These are phyloP conservation scores for Epinotia demarniana DNA, from an alignment of 2,888 invertebrate species.

Conservation along the genomic window DNA sequence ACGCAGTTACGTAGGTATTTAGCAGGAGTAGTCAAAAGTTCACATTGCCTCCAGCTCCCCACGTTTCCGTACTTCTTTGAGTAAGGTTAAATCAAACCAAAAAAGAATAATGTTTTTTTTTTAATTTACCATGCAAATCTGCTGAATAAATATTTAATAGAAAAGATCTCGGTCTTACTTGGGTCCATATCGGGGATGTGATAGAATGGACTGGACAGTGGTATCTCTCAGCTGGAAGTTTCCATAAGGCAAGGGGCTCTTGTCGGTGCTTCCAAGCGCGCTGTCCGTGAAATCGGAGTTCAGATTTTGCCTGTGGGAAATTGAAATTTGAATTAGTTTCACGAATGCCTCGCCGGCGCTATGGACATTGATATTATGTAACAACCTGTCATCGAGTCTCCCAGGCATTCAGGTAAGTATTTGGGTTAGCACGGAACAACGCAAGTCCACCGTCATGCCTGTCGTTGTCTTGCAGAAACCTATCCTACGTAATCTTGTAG, in stretches of 20 bases:
- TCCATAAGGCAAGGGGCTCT: constrained; percentile 96
- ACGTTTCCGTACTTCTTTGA: no score
- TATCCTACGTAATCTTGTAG: no score
- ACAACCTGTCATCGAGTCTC: no score
- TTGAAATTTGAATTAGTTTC: background rate
- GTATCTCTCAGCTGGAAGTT: constrained; percentile 97
- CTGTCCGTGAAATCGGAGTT: constrained; percentile 98
- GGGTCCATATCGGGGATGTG: constrained; percentile 95
- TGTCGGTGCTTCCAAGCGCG: constrained; percentile 95
- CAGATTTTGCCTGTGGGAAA: constrained; percentile 91
- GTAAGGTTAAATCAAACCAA: no score
- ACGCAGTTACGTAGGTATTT: background rate
- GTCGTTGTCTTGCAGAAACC: no score
- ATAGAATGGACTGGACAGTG: constrained; percentile 95
- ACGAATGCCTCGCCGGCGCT: background rate
- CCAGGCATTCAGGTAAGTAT: no score
- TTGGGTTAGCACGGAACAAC: no score
- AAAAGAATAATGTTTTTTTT: no score
- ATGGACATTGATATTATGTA: no score
- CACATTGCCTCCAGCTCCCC: background rate
- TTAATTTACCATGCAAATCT: background rate
- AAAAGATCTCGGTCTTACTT: constrained; percentile 85
- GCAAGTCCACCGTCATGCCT: no score
- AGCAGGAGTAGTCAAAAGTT: background rate
- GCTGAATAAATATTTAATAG: background rate